These are phyloP conservation scores for Trachymyrmex cornetzi DNA, from an alignment of 1,140 invertebrate genomes.

Conservation along the genomic window DNA sequence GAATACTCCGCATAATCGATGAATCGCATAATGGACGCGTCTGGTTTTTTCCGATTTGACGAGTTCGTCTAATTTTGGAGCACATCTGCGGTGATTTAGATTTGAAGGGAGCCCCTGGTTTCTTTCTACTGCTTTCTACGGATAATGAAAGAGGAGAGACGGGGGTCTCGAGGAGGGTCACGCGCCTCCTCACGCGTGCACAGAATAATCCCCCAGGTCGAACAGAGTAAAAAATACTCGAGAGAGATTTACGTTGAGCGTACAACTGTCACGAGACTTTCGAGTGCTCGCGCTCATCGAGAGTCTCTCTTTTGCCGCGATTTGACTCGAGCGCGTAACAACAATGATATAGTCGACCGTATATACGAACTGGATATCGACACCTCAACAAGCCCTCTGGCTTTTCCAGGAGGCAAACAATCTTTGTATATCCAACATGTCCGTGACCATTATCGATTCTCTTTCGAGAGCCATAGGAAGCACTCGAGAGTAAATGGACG, in stretches of 20 bases:
- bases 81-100: slow-evolving; percentile 75
- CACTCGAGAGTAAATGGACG: slow-evolving; percentile 50
- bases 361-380: slow-evolving; percentile 37
- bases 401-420: slow-evolving; percentile 60
- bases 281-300: slow-evolving; percentile 29
- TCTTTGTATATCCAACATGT: slow-evolving; percentile 61
- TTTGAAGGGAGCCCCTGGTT: slow-evolving; percentile 38
- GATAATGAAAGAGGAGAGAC: slow-evolving; percentile 74
- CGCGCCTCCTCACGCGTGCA: slow-evolving; percentile 72
- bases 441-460: slow-evolving; percentile 62
- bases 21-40: slow-evolving; percentile 58
- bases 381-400: slow-evolving; percentile 20
- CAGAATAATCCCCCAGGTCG: slow-evolving; percentile 68
- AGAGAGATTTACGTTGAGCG: slow-evolving; percentile 69
- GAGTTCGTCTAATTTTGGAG: slow-evolving; percentile 74
- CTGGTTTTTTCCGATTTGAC: slow-evolving; percentile 75
- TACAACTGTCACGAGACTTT: slow-evolving; percentile 72
- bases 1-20: slow-evolving; percentile 38
- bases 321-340: slow-evolving; percentile 40
- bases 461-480: slow-evolving; percentile 41
- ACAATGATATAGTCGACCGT: slow-evolving; percentile 2
- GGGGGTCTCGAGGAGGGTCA: slow-evolving; percentile 33
- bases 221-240: slow-evolving; percentile 68
- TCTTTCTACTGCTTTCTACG: slow-evolving; percentile 51
- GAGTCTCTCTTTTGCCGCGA: background rate